Evolutionary conservation across 1,140 invertebrate species (phyloP).

Genomic region (Drosophila sucinea): DNA sequence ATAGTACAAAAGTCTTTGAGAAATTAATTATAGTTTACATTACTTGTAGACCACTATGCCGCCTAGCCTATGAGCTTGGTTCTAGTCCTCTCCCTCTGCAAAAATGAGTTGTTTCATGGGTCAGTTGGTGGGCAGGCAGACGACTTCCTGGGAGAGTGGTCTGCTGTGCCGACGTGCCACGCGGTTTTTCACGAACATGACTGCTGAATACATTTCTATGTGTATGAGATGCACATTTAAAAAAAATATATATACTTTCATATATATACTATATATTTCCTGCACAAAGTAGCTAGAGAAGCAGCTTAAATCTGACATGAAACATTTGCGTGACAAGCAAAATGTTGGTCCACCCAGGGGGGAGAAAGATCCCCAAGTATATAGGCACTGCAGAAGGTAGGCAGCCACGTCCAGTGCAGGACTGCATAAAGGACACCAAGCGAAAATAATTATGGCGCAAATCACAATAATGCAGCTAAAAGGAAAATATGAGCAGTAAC

Average conservation of each 20-base stretch:
- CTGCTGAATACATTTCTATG: constrained; percentile 23
- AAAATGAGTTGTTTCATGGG: constrained; percentile 52
- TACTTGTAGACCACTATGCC: constrained; percentile 11
- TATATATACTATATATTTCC: constrained; percentile 36
- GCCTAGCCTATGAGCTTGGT: not conserved
- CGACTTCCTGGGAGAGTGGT: constrained; percentile 46
- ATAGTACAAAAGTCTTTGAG: not conserved
- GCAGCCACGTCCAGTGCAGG: constrained; percentile 31
- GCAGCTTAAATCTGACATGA: constrained; percentile 69
- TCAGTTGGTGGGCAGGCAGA: constrained; percentile 42
- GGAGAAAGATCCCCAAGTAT: not conserved
- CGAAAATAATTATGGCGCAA: constrained; percentile 65
- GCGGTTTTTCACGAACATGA: constrained; percentile 35
- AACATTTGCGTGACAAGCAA: constrained; percentile 74
- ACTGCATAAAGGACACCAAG: constrained; percentile 21
- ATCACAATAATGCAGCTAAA: constrained; percentile 47
- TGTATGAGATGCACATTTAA: constrained; percentile 10
- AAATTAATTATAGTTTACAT: not conserved
- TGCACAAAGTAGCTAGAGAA: constrained; percentile 54
- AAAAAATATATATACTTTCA: constrained; percentile 17
- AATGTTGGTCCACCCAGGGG: constrained; percentile 47
- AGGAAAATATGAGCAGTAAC: constrained; percentile 5
- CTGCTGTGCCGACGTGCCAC: constrained; percentile 45
- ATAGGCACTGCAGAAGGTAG: not conserved
- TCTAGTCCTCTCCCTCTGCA: not conserved